Evolutionary conservation across 2,888 invertebrate genomes (phyloP).

Genomic region (Ormia ochracea): DNA sequence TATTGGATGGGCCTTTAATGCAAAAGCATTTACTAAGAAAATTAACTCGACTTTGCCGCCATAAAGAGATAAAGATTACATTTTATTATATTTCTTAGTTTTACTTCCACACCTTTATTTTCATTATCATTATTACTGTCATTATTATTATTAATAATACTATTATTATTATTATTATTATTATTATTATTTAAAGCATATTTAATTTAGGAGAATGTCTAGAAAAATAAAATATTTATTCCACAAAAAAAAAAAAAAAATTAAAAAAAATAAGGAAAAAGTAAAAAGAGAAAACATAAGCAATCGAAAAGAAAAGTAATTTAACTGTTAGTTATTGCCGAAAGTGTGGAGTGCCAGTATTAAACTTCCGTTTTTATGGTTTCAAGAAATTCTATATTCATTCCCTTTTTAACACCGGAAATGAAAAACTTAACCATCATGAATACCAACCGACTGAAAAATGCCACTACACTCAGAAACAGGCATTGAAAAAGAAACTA

Average conservation of each 20-base stretch:
- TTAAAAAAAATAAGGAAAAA: no score
- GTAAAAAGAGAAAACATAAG: background rate
- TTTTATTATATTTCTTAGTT: conserved; percentile 5
- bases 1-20: conserved; percentile 3
- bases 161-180: no score
- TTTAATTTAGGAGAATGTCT: conserved; percentile 4
- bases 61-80: background rate
- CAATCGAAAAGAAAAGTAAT: conserved; percentile 29
- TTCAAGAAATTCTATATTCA: conserved; percentile 12
- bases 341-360: conserved; percentile 34
- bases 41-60: background rate
- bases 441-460: conserved; percentile 52
- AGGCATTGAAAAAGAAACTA: background rate
- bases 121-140: no score
- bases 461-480: conserved; percentile 38
- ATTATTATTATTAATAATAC: no score
- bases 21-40: conserved; percentile 40
- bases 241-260: no score
- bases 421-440: conserved; percentile 62
- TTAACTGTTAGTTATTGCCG: conserved; percentile 32
- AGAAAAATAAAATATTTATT: background rate
- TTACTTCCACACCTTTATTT: no score
- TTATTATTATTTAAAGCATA: conserved; percentile 28
- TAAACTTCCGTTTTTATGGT: conserved; percentile 52
- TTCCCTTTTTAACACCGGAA: conserved; percentile 54